Evolutionary conservation across 2,888 invertebrate genomes (phyloP), one percentile per base, ranked within the genome.

Genomic region (Salpingus planirostris): DNA sequence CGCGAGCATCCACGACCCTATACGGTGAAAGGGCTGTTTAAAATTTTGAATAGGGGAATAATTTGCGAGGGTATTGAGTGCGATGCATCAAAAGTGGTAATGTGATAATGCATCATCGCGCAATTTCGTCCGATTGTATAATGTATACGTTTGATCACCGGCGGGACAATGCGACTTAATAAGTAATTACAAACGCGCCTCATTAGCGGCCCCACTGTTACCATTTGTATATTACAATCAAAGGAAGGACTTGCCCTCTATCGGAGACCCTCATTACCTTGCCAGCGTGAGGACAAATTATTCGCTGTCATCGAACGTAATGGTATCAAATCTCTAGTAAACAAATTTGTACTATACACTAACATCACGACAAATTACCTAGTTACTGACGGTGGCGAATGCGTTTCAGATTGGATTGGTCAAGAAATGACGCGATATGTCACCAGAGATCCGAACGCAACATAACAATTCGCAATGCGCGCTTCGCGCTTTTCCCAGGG

Each of bases 371-470:
- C 26, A 37, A 34, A 38, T 38, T 38, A 38, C 38, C 28, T 25
- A 31, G 25, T 38, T 38, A 38, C 38, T 38, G 38, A 38, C 13
- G 31, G 38, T 28, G 27, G 24, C 26, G 31, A n/a, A 38, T 15
- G 27, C 11, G 15, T 34, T 38, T 38, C 31, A 22, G 31, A 34
- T 38, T 38, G 38, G 38, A 38, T 38, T 38, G 38, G 38, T 38
- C 38, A 38, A 38, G 38, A 38, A 38, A 33, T 23, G 14, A 18
- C 18, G 18, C n/a, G n/a, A n/a, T n/a, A n/a, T n/a, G n/a, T n/a
- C n/a, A n/a, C n/a, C n/a, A n/a, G n/a, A n/a, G n/a, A n/a, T n/a
- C n/a, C n/a, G n/a, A n/a, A n/a, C n/a, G n/a, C n/a, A n/a, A n/a
- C n/a, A n/a, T n/a, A n/a, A n/a, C n/a, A n/a, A n/a, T n/a, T n/a